Conservation (phyloP, 2,888 invertebrate genomes). For the Monopis laevigella region DNA sequence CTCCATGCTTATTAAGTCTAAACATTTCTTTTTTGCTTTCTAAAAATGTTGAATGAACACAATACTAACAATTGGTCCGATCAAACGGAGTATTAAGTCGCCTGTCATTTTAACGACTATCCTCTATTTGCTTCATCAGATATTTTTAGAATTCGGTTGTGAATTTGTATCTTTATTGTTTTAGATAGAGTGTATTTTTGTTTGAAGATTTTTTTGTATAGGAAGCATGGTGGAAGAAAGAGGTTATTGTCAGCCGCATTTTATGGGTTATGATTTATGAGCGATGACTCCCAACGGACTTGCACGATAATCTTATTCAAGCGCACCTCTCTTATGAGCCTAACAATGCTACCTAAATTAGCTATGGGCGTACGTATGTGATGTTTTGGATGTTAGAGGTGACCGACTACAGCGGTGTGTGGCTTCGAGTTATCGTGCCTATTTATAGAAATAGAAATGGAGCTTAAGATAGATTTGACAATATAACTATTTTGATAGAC, state of each 20-base stretch:
- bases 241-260: constrained; percentile 61
- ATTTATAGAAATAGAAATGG: constrained; percentile 3
- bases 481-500: no score
- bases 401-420: constrained; percentile 37
- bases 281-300: constrained; percentile 63
- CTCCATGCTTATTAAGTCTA: constrained; percentile 34
- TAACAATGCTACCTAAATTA: constrained; percentile 68
- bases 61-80: constrained; percentile 65
- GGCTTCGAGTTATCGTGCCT: constrained; percentile 23
- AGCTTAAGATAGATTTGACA: no score
- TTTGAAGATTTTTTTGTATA: constrained; percentile 25
- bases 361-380: constrained; percentile 49
- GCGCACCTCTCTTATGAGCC: constrained; percentile 49
- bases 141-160: background rate
- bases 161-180: constrained; percentile 1
- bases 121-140: constrained; percentile 36
- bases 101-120: constrained; percentile 62
- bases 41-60: constrained; percentile 55
- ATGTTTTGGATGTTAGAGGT: constrained; percentile 37
- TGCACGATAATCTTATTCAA: constrained; percentile 63
- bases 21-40: constrained; percentile 41
- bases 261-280: constrained; percentile 68
- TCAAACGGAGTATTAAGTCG: constrained; percentile 66
- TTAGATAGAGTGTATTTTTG: constrained; percentile 14
- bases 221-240: constrained; percentile 49